Percentiles rank a stretch among this genome's conserved stretches.
Evolutionary conservation across 1,140 invertebrate genomes (phyloP).

Genomic region (Temnothorax nylanderi): DNA sequence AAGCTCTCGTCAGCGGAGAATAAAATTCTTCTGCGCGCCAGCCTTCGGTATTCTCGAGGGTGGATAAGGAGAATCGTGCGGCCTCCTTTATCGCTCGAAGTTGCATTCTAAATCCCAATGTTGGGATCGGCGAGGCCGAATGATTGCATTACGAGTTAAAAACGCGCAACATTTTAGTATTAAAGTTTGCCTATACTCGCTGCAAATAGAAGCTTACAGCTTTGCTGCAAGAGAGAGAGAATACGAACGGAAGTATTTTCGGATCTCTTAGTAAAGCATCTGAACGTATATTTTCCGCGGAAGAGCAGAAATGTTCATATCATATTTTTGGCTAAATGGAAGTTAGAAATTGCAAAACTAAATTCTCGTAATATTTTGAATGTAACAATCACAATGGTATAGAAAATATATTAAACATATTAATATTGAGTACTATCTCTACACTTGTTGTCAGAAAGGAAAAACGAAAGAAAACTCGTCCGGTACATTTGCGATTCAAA

Average conservation of each 20-base stretch:
- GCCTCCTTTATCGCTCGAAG: background rate
- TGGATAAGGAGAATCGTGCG: conserved; percentile 35
- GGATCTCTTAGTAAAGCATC: background rate
- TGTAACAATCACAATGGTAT: background rate
- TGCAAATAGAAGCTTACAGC: background rate
- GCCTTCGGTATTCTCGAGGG: conserved; percentile 22
- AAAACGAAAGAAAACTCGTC: conserved; percentile 41
- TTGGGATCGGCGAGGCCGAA: background rate
- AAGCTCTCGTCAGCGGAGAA: conserved; percentile 49
- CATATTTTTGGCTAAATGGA: background rate
- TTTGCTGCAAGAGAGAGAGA: background rate
- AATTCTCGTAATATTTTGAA: background rate
- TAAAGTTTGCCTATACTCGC: conserved; percentile 12
- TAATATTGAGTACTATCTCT: conserved; percentile 14
- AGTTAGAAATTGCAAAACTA: background rate
- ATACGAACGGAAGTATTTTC: background rate
- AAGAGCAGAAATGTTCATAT: background rate
- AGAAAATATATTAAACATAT: background rate
- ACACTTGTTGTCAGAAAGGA: conserved; percentile 21
- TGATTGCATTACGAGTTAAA: conserved; percentile 32
- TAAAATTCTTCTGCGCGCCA: conserved; percentile 4
- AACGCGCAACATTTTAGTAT: background rate
- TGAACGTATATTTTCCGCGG: background rate
- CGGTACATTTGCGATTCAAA: conserved; percentile 45
- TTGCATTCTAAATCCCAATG: conserved; percentile 22